phyloP scores from a whole-genome alignment of 2,113 vertebrate genomes.

The Aleadryas rufinucha region DNA sequence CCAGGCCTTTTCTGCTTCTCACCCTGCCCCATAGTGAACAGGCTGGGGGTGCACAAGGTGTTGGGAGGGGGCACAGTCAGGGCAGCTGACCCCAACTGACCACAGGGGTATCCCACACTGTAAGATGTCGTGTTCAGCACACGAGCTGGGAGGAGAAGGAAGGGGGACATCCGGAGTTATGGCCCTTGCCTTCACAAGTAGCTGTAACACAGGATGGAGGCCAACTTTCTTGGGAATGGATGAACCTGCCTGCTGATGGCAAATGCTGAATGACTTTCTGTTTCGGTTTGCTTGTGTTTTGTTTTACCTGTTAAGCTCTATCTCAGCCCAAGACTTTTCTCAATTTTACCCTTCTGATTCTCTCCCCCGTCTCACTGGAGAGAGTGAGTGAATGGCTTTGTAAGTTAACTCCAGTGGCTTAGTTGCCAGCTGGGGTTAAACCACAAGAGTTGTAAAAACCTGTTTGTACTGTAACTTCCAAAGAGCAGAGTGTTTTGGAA shows the following conservation, averaged over 20 bases:
- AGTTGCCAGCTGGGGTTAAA: neutral
- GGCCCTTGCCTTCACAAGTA: neutral
- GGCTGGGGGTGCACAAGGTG: neutral
- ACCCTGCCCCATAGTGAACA: neutral
- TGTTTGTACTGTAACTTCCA: neutral
- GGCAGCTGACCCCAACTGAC: neutral
- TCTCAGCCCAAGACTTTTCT: neutral
- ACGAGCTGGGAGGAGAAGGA: neutral
- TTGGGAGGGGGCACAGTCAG: neutral
- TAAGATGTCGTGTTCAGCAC: neutral
- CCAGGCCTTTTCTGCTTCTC: neutral
- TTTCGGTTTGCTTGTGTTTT: neutral
- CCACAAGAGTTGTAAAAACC: neutral
- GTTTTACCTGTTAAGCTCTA: neutral
- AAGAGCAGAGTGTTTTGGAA: neutral
- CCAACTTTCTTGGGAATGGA: neutral
- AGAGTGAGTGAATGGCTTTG: neutral
- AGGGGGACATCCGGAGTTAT: fast-evolving
- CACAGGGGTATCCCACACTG: neutral
- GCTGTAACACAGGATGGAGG: neutral
- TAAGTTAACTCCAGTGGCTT: neutral
- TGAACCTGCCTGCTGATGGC: neutral
- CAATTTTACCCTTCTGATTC: neutral
- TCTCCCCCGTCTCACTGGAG: neutral
- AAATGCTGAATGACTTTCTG: neutral